Percentiles rank a stretch among this genome's conserved stretches.
Evolutionary conservation across 2,113 vertebrate species (phyloP).

Genomic region (Silurus meridionalis): DNA sequence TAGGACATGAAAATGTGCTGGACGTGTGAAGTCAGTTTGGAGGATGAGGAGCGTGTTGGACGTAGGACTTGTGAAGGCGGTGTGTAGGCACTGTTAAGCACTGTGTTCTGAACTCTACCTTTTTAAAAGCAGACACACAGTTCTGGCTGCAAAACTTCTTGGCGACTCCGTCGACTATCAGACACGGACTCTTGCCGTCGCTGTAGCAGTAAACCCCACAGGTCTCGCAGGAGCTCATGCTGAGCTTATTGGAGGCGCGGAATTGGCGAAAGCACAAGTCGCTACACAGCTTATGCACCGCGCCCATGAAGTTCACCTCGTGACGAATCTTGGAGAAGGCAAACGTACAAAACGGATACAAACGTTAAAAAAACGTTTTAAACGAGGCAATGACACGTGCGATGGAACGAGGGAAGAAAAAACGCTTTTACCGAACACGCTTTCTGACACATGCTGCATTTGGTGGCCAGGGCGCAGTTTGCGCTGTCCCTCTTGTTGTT

Average conservation of each 20-base stretch:
- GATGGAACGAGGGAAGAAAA: too few species aligned
- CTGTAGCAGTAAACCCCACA: slow-evolving; percentile 86
- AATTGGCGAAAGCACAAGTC: slow-evolving; percentile 91
- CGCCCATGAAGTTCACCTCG: slow-evolving; percentile 88
- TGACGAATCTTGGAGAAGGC: slow-evolving; percentile 81
- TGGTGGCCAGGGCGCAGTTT: slow-evolving; percentile 46
- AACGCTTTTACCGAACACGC: slow-evolving; percentile 76
- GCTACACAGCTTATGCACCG: slow-evolving; percentile 90
- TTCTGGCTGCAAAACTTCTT: slow-evolving; percentile 86
- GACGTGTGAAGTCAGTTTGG: too few species aligned
- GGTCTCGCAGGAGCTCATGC: slow-evolving; percentile 88
- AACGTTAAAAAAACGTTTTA: neutral
- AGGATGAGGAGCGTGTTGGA: too few species aligned
- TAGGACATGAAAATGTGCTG: too few species aligned
- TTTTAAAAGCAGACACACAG: slow-evolving; percentile 83
- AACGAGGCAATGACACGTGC: too few species aligned
- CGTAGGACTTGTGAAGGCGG: too few species aligned
- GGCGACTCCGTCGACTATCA: slow-evolving; percentile 82
- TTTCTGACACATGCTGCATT: slow-evolving; percentile 94
- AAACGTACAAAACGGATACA: neutral
- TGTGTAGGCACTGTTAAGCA: too few species aligned
- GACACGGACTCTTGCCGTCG: slow-evolving; percentile 77
- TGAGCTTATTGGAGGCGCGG: slow-evolving; percentile 85
- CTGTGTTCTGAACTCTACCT: slow-evolving; percentile 71
- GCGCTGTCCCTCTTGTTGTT: slow-evolving; percentile 82